These are phyloP conservation scores for Agrotis clavis DNA, from an alignment of 2,888 invertebrate genomes.

Conservation along the genomic window DNA sequence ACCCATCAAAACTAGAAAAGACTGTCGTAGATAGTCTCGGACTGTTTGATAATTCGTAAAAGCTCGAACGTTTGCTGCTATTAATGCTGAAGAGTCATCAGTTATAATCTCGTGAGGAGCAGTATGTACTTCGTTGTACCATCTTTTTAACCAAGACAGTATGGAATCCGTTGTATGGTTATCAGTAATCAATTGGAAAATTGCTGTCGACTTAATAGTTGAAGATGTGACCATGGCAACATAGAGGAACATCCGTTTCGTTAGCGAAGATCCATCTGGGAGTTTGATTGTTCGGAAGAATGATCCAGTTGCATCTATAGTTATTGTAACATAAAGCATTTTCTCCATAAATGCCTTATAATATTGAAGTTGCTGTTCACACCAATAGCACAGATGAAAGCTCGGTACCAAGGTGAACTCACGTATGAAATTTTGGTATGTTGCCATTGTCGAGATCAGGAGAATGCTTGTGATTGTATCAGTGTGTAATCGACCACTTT, in stretches of 20 bases:
- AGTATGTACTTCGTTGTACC: slow-evolving; percentile 15
- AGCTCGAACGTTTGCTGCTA: too few relatives aligned
- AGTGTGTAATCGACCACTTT: slow-evolving; percentile 1
- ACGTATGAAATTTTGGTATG: neutral
- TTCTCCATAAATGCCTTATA: slow-evolving; percentile 17
- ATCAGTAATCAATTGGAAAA: slow-evolving; percentile 23
- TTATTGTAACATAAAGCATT: slow-evolving; percentile 10
- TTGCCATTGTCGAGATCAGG: slow-evolving; percentile 5
- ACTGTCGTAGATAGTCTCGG: too few relatives aligned
- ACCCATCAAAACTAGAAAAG: too few relatives aligned
- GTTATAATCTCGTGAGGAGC: slow-evolving; percentile 21
- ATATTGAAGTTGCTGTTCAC: slow-evolving; percentile 13
- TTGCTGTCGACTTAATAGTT: slow-evolving; percentile 30
- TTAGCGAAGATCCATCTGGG: slow-evolving; percentile 11
- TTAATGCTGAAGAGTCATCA: too few relatives aligned
- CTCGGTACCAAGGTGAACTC: slow-evolving; percentile 1
- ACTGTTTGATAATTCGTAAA: too few relatives aligned
- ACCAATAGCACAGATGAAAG: slow-evolving; percentile 17
- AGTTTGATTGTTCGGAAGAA: slow-evolving; percentile 12
- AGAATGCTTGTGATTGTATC: slow-evolving; percentile 7
- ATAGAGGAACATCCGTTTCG: slow-evolving; percentile 12
- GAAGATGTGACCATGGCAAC: slow-evolving; percentile 16
- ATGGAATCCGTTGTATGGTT: slow-evolving; percentile 10
- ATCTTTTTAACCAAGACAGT: slow-evolving; percentile 8
- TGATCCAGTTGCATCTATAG: slow-evolving; percentile 10